Base-by-base conservation (phyloP, 2,888 invertebrate genomes). In the Lochmaea crataegi region DNA sequence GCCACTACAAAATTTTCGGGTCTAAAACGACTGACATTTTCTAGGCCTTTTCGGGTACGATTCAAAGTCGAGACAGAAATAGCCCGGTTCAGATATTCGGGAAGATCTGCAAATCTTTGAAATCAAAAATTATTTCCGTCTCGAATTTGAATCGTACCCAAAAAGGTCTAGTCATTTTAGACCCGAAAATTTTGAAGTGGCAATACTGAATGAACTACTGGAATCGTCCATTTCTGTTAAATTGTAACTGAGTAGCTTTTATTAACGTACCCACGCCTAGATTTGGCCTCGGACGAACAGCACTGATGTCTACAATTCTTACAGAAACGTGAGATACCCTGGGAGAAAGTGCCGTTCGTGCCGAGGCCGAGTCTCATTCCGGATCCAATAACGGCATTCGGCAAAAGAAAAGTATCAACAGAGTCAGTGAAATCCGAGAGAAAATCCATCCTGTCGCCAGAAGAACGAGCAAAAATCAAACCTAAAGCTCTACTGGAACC, bases 301-400 rank as follows among this genome's bases (percentile, higher is more conserved):
- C 77, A 76, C 78, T 77, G 74, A 77, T 77, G 67, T 66, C 76
- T 72, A 80, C 80, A 78, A 79, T 82, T 80, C 77, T 80, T 81
- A 75, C 80, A 82, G 82, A 82, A 82, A 80, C 91, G 90, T 87
- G 88, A 90, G 87, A 92, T 94, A 84, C 94, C 95, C 84, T 95
- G 95, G 95, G 94, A 95, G 88, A 94, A 94, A 90, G 93, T 94
- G 87, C 95, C 95, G 83, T 93, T 90, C 88, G 95, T 95, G 84
- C 94, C 95, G 81, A 91, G 95, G 81, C 95, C 95, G 83, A 94
- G 94, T 84, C 90, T 94, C 87, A 92, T 95, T 81, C 92, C 94
- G 80, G 94, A 94, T 85, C 95, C 95, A 78, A 91, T 94, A 86
- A 95, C 95, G 80, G 95, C 94, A 79, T 95, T 92, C 89, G 95